Evolutionary conservation across 1,140 invertebrate genomes (phyloP).

Genomic region (Venustaconcha ellipsiformis): DNA sequence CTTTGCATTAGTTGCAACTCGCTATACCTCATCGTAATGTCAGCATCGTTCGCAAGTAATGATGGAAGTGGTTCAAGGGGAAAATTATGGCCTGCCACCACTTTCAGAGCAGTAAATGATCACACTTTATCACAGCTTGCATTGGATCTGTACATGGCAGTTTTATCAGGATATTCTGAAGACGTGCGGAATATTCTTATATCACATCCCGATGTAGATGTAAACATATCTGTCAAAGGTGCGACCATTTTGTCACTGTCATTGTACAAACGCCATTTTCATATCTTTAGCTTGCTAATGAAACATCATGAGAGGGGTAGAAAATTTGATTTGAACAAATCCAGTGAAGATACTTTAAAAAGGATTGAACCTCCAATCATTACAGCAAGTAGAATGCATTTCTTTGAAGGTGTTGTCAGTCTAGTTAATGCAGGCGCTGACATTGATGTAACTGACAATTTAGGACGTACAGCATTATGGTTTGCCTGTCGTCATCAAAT

Average conservation of each 20-base stretch:
- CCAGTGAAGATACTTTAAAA: conserved; percentile 60
- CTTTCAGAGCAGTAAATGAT: conserved; percentile 58
- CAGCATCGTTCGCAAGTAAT: background rate
- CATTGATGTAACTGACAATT: conserved; percentile 59
- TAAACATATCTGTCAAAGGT: conserved; percentile 61
- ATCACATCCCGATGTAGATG: conserved; percentile 61
- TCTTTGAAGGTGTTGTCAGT: conserved; percentile 57
- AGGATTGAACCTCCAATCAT: conserved; percentile 62
- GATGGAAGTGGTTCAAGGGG: background rate
- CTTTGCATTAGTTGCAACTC: too few relatives aligned
- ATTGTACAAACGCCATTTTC: conserved; percentile 59
- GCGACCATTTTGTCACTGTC: conserved; percentile 59
- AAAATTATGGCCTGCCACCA: conserved; percentile 37
- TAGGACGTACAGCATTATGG: conserved; percentile 63
- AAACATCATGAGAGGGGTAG: conserved; percentile 54
- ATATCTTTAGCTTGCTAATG: conserved; percentile 60
- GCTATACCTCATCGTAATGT: too few relatives aligned
- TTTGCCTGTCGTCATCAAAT: conserved; percentile 60
- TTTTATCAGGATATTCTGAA: conserved; percentile 40
- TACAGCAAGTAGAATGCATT: conserved; percentile 63
- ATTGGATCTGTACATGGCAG: conserved; percentile 59
- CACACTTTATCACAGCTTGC: conserved; percentile 58
- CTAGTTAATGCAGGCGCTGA: conserved; percentile 59
- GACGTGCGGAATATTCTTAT: conserved; percentile 53
- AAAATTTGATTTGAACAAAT: conserved; percentile 58